Evolutionary conservation across 2,888 invertebrate species (phyloP), one percentile per base, ranked within the genome.

Genomic region (Crioceris asparagi): DNA sequence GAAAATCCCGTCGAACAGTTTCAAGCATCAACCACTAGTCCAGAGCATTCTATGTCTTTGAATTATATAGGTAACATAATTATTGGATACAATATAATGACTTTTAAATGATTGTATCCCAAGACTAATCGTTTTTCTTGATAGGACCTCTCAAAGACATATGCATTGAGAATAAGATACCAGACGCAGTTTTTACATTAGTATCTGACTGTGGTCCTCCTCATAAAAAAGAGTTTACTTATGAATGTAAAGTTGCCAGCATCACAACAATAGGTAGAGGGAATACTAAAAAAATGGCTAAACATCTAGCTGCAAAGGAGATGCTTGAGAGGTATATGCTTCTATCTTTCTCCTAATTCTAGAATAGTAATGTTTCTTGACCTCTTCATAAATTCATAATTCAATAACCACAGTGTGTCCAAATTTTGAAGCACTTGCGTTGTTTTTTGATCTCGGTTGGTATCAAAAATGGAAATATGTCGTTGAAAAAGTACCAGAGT

Each of bases 201-300:
- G 67, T 74, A 41, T 69, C 71, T 11, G 78, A 76, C 59, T 69
- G 75, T 46, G 80, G 80, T 29, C 79, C 79, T 12, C 71, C 80
- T 25, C 80, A 81, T 64, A 66, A 68, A 37, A 71, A 74, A 48
- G 65, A 70, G 46, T 81, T 81, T 59, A 76, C 76, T 1, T 59
- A 72, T 45, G 62, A 69, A 41, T 77, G 75, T 51, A 50, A 54
- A 40, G 65, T 79, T 14, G 70, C 70, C 16, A 64, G 64, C 27
- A 70, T 75, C 54, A 55, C 51, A 47, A 75, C 76, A 38, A 53
- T 59, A 46, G 74, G 73, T 39, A 68, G 69, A 17, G 69, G 73
- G 31, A 68, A 68, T 48, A 78, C 77, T 36, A 80, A 80, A 57
- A 77, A 77, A 56, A 68, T 70, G 42, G 79, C 80, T 6, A 73